These are phyloP conservation scores for Zingel zingel DNA, from an alignment of 2,113 vertebrate genomes.

Conservation along the genomic window DNA sequence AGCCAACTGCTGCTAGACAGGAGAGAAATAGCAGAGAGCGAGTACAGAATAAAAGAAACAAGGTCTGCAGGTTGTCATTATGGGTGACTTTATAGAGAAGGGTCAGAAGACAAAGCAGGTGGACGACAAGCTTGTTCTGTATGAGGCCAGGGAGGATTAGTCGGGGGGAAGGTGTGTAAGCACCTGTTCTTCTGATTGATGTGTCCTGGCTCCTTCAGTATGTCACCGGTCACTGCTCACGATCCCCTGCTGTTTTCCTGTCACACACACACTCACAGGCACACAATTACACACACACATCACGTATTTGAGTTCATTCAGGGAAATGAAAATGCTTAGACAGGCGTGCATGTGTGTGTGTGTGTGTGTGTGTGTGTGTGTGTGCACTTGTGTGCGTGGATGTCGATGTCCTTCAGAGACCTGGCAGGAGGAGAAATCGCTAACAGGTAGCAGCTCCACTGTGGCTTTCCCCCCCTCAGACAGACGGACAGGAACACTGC, in stretches of 20 bases:
- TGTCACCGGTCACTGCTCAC: slow-evolving; percentile 56
- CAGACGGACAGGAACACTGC: slow-evolving; percentile 57
- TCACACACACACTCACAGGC: slow-evolving; percentile 15
- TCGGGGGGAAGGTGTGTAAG: slow-evolving; percentile 47
- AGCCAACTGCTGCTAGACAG: neutral
- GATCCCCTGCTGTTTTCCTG: slow-evolving; percentile 45
- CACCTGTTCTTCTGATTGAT: slow-evolving; percentile 79
- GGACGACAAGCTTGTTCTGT: slow-evolving; percentile 44
- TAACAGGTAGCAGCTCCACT: slow-evolving; percentile 51
- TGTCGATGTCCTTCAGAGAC: slow-evolving; percentile 43
- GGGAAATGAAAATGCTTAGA: slow-evolving; percentile 35
- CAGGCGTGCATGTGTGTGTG: neutral
- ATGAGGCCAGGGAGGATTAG: slow-evolving; percentile 45
- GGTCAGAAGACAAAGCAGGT: slow-evolving; percentile 60
- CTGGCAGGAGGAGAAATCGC: slow-evolving; percentile 36
- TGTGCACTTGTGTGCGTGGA: slow-evolving; percentile 2
- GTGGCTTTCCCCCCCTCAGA: slow-evolving; percentile 28
- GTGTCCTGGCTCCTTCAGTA: slow-evolving; percentile 70
- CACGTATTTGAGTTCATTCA: slow-evolving; percentile 17
- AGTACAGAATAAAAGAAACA: neutral
- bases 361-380: neutral
- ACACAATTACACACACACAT: slow-evolving; percentile 17
- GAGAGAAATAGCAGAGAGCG: neutral
- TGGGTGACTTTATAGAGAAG: slow-evolving; percentile 35
- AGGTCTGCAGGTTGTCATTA: slow-evolving; percentile 4